These are phyloP conservation scores for Parthenolecanium corni DNA, from an alignment of 2,888 invertebrate species.

Conservation along the genomic window DNA sequence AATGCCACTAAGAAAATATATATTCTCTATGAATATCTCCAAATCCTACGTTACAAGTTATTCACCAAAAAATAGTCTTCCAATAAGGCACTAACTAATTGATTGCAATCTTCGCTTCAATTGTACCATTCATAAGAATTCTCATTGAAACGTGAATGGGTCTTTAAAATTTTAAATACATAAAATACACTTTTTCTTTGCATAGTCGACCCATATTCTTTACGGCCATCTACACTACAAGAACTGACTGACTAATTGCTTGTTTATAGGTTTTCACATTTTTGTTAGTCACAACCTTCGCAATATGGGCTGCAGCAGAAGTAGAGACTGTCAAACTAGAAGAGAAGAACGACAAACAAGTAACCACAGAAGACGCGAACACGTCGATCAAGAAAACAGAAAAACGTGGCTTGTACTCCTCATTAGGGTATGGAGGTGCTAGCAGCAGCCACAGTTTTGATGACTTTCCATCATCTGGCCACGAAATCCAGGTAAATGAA, in stretches of 20 bases:
- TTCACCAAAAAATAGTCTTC: background rate
- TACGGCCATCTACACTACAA: too few species aligned
- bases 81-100: background rate
- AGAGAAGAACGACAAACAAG: background rate
- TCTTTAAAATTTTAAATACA: background rate
- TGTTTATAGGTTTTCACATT: background rate
- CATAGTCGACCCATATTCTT: slow-evolving; percentile 19
- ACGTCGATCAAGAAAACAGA: slow-evolving; percentile 44
- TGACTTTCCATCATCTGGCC: slow-evolving; percentile 7
- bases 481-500: slow-evolving; percentile 15
- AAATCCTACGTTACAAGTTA: background rate
- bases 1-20: background rate
- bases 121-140: background rate
- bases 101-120: too few species aligned
- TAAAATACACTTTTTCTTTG: background rate
- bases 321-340: slow-evolving; percentile 32
- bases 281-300: slow-evolving; percentile 34
- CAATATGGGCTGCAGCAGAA: slow-evolving; percentile 36
- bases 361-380: slow-evolving; percentile 31
- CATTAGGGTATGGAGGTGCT: slow-evolving; percentile 40
- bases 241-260: background rate
- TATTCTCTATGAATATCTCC: slow-evolving; percentile 21
- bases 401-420: slow-evolving; percentile 45
- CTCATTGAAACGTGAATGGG: background rate
- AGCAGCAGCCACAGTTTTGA: slow-evolving; percentile 31